Evolutionary conservation across 2,888 invertebrate genomes (phyloP).

Genomic region (Nipponacmea schrenckii): DNA sequence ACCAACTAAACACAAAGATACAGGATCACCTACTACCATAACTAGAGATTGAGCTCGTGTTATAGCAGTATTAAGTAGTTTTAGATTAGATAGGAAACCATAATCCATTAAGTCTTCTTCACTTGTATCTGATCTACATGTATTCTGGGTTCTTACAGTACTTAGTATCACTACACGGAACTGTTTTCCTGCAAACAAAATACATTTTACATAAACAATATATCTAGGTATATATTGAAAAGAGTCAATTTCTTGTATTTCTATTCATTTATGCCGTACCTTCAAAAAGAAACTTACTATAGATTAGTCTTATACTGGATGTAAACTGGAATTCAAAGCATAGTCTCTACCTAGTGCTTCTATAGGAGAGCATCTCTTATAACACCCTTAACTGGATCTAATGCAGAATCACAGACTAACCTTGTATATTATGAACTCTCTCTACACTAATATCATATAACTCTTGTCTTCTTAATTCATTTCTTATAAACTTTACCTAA

Average conservation of each 20-base stretch:
- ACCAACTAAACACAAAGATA: slow-evolving; percentile 83
- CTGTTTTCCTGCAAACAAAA: slow-evolving; percentile 75
- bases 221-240: background rate
- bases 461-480: slow-evolving; percentile 79
- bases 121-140: slow-evolving; percentile 72
- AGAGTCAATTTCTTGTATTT: no score
- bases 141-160: slow-evolving; percentile 80
- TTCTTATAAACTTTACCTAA: slow-evolving; percentile 74
- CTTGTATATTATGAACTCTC: slow-evolving; percentile 85
- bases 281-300: no score
- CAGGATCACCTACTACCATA: slow-evolving; percentile 86
- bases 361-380: no score
- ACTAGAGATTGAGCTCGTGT: slow-evolving; percentile 84
- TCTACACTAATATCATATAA: slow-evolving; percentile 83
- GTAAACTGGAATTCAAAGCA: no score
- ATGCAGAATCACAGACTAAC: slow-evolving; percentile 68
- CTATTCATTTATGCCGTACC: no score
- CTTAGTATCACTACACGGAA: slow-evolving; percentile 85
- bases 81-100: slow-evolving; percentile 84
- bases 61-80: slow-evolving; percentile 84
- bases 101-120: slow-evolving; percentile 75
- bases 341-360: no score
- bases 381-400: no score
- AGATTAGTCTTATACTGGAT: no score
- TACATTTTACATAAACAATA: background rate